Evolutionary conservation across 1,140 invertebrate genomes (phyloP).

Genomic region (Amyelois transitella): DNA sequence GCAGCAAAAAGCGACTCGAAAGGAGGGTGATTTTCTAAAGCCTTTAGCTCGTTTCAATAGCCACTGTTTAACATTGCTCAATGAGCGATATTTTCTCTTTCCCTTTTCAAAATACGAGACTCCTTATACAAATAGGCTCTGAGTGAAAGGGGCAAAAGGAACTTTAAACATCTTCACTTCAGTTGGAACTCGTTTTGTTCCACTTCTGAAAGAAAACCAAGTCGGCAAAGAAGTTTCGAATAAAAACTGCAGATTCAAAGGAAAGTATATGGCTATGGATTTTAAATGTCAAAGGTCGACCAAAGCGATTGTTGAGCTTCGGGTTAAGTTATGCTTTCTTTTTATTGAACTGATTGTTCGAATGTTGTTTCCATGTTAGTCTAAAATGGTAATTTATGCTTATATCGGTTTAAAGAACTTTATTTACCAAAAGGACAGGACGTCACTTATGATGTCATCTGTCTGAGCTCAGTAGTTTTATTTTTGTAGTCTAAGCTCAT

Average conservation of each 20-base stretch:
- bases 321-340: too few relatives aligned
- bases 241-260: slow-evolving; percentile 13
- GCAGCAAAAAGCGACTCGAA: slow-evolving; percentile 56
- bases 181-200: slow-evolving; percentile 24
- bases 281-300: slow-evolving; percentile 1
- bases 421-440: too few relatives aligned
- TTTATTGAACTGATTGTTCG: too few relatives aligned
- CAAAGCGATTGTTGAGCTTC: background rate
- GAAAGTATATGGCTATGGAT: slow-evolving; percentile 19
- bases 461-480: too few relatives aligned
- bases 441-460: too few relatives aligned
- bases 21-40: slow-evolving; percentile 69
- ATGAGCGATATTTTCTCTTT: slow-evolving; percentile 58
- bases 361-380: too few relatives aligned
- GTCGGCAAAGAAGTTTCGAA: slow-evolving; percentile 20
- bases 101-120: slow-evolving; percentile 36
- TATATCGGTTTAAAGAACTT: too few relatives aligned
- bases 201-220: slow-evolving; percentile 16
- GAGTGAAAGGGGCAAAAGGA: slow-evolving; percentile 22
- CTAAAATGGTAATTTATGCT: too few relatives aligned
- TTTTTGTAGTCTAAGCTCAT: too few relatives aligned
- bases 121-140: slow-evolving; percentile 24
- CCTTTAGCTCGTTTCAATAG: slow-evolving; percentile 61
- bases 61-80: slow-evolving; percentile 62
- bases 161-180: slow-evolving; percentile 30